A percentile compares a stretch with the other conserved stretches of the same genome.
Conservation (phyloP, 2,113 vertebrate genomes). For the Donacobius atricapilla region DNA sequence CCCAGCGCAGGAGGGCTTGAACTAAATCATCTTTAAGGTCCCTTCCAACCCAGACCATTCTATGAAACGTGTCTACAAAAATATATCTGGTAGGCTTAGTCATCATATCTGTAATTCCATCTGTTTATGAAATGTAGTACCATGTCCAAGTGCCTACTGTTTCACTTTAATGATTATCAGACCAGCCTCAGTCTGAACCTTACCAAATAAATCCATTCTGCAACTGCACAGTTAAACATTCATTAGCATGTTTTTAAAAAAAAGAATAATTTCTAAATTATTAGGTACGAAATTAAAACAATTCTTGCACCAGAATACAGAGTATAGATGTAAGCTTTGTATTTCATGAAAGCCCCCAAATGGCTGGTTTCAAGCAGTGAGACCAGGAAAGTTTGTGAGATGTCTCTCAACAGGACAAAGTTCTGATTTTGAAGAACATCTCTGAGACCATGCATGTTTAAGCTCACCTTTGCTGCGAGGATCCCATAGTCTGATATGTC, state of each 20-base stretch:
- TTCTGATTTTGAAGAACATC: background rate
- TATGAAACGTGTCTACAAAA: background rate
- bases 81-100: background rate
- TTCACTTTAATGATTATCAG: background rate
- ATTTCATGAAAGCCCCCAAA: background rate
- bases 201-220: background rate
- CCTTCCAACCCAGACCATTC: background rate
- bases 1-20: background rate
- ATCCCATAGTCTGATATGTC: slow-evolving; percentile 94
- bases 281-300: background rate
- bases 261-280: background rate
- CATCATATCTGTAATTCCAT: background rate
- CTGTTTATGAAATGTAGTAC: background rate
- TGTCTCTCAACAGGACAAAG: background rate
- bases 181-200: background rate
- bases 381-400: background rate
- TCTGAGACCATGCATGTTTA: background rate
- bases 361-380: background rate
- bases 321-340: background rate
- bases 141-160: background rate
- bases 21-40: background rate
- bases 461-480: slow-evolving; percentile 88
- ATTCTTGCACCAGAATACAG: background rate
- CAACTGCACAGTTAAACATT: background rate
- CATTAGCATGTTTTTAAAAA: background rate